Percentiles rank a stretch among this genome's conserved stretches.
phyloP scores from a whole-genome alignment of 2,888 invertebrate species.

The Girardia tigrina region DNA sequence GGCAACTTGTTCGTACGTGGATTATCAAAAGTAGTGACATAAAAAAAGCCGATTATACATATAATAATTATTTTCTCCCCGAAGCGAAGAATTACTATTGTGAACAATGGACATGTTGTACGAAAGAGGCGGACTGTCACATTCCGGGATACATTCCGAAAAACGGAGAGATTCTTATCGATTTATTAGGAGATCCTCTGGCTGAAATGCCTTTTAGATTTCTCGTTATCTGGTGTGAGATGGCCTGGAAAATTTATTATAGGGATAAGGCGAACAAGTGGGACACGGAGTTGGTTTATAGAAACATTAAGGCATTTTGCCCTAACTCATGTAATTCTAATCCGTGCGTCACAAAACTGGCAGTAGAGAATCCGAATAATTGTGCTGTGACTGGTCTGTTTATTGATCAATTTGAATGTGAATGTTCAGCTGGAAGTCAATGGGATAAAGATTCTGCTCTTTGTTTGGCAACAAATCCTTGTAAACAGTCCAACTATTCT shows the following conservation, averaged over 20 bases:
- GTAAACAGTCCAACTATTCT: not conserved
- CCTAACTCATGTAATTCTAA: not conserved
- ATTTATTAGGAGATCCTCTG: not conserved
- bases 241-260: not conserved
- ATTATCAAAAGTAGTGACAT: not conserved
- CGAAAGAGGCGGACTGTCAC: not conserved
- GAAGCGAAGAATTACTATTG: not conserved
- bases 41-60: not conserved
- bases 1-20: not conserved
- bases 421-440: not conserved
- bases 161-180: not conserved
- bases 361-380: not conserved
- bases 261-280: not conserved
- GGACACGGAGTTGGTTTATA: not conserved
- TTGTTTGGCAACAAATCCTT: not conserved
- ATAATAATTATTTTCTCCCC: not conserved
- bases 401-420: not conserved
- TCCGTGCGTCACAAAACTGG: not conserved
- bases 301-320: not conserved
- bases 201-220: not conserved
- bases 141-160: not conserved
- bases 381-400: not conserved
- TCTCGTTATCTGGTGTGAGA: not conserved
- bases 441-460: not conserved
- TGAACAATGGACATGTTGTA: not conserved